Evolutionary conservation across 2,888 invertebrate species (phyloP).

Genomic region (Morpho deidamia): DNA sequence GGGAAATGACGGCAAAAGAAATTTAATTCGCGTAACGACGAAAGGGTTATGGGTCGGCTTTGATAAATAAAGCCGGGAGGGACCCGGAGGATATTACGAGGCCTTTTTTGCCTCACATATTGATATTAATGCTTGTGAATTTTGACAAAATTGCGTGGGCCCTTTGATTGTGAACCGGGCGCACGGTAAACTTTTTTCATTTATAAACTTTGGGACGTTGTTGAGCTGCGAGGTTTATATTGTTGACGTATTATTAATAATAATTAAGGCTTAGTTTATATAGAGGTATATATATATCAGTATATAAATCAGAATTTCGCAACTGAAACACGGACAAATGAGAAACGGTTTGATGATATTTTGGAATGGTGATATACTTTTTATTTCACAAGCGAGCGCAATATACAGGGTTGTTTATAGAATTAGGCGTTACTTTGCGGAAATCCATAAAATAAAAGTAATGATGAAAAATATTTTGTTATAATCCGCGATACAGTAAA

Average conservation of each 20-base stretch:
- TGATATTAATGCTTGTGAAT: slow-evolving; percentile 75
- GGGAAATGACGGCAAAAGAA: slow-evolving; percentile 79
- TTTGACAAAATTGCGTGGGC: slow-evolving; percentile 68
- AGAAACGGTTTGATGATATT: no score
- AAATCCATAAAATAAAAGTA: no score
- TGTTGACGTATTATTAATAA: background rate
- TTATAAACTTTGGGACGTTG: slow-evolving; percentile 1
- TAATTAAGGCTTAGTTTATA: no score
- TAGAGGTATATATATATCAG: no score
- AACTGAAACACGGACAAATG: no score
- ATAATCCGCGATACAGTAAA: no score
- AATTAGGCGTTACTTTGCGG: no score
- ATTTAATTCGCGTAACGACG: slow-evolving; percentile 77
- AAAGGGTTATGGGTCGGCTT: slow-evolving; percentile 74
- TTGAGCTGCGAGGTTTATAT: slow-evolving; percentile 5
- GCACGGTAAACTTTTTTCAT: slow-evolving; percentile 16
- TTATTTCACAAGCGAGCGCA: no score
- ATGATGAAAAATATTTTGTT: no score
- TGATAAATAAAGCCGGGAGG: slow-evolving; percentile 69
- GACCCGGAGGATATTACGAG: slow-evolving; percentile 64
- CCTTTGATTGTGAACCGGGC: slow-evolving; percentile 12
- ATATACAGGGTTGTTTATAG: no score
- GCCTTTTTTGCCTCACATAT: slow-evolving; percentile 74
- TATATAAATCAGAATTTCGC: no score
- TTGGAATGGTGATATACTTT: no score